Evolutionary conservation across 2,888 invertebrate species (phyloP).

Genomic region (Macaria notata): DNA sequence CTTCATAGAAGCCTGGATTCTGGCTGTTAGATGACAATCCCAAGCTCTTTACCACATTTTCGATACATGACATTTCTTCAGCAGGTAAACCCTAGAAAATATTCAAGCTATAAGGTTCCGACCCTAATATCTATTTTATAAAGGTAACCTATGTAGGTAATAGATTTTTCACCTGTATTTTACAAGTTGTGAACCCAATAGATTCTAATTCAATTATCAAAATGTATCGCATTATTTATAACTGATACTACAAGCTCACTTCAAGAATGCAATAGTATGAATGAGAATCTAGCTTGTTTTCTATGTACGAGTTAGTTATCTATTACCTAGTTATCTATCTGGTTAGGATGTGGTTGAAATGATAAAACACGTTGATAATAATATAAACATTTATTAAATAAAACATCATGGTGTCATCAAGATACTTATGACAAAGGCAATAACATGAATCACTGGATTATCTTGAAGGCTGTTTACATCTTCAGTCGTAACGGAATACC

Average conservation of each 20-base stretch:
- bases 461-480: too few species aligned
- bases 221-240: slow-evolving; percentile 60
- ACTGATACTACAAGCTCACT: background rate
- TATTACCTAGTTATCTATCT: slow-evolving; percentile 14
- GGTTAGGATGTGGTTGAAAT: slow-evolving; percentile 36
- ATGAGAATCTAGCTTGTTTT: background rate
- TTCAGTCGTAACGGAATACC: background rate
- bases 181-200: slow-evolving; percentile 61
- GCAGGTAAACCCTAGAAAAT: slow-evolving; percentile 49
- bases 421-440: background rate
- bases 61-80: slow-evolving; percentile 41
- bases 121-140: too few species aligned
- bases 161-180: slow-evolving; percentile 57
- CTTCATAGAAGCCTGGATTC: slow-evolving; percentile 54
- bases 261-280: background rate
- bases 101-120: too few species aligned
- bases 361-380: slow-evolving; percentile 24
- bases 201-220: slow-evolving; percentile 64
- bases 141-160: too few species aligned
- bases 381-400: background rate
- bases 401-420: background rate
- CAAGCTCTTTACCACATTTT: slow-evolving; percentile 41
- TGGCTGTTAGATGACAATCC: slow-evolving; percentile 45
- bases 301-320: slow-evolving; percentile 8
- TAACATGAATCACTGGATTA: too few species aligned